Base-by-base conservation (phyloP, 2,113 vertebrate genomes). In the Zosterops borbonicus region DNA sequence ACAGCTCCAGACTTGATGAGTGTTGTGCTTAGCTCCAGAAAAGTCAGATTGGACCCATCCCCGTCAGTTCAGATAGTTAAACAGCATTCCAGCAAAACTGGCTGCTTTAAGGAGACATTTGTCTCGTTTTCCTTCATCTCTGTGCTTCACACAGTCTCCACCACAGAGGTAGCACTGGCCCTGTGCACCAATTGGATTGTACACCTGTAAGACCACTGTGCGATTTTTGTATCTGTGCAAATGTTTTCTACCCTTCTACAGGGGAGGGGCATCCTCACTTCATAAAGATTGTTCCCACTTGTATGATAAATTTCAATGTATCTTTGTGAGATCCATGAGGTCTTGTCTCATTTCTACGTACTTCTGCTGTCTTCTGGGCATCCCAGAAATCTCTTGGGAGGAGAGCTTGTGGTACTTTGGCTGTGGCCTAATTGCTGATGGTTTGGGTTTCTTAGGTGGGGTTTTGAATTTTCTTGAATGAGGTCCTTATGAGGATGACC, bases 241-340 rank as follows among this genome's bases (percentile, higher is more conserved):
- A 29, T 49, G 4, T 14, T 55, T 65, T 86, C 14, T 53, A 2
- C 50, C 6, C 62, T 70, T 62, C 28, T 73, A 15, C 16, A 16
- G 9, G 7, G 22, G 2, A 53, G 23, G 4, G 23, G 5, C 9
- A 4, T 68, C 64, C 50, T 56, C 10, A 22, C 8, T 71, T 87
- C n/a, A 17, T 27, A 14, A 56, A 37, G 16, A 12, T 10, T 71
- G 33, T 50, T 90, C 39, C 49, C 3, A 2, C 12, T 52, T 44
- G 3, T 18, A 3, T 29, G 24, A 14, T 90, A 35, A 25, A 74
- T 63, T 63, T 15, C 42, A 33, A 0, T 0, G 0, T 80, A 44
- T 20, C 35, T 85, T 39, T 9, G 16, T 64, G 49, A 65, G 58
- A 73, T 56, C 33, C 6, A 0, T 7, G 7, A 55, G 65, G 29